Percentiles rank a stretch among this genome's conserved stretches.
phyloP scores from a whole-genome alignment of 2,888 invertebrate genomes.

The Meloe dianella region DNA sequence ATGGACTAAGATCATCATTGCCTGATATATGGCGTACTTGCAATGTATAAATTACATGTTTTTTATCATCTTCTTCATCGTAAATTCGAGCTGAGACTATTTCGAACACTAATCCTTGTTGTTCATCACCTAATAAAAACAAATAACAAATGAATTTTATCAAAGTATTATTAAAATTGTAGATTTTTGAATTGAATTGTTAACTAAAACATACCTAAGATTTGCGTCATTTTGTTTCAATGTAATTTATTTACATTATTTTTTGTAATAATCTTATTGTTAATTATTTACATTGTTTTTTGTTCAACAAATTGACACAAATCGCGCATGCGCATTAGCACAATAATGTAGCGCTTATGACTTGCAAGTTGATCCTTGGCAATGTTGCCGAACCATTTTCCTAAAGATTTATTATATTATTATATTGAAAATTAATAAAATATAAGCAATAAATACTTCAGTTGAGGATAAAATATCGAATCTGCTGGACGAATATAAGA shows the following conservation, averaged over 20 bases:
- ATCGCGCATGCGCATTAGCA: not conserved
- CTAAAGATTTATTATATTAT: too few species aligned
- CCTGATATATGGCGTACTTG: constrained; percentile 68
- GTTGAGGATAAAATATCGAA: too few species aligned
- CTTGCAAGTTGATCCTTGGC: not conserved
- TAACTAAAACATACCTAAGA: constrained; percentile 20
- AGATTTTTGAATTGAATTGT: not conserved
- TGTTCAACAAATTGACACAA: not conserved
- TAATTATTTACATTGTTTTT: constrained; percentile 4
- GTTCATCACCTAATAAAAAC: constrained; percentile 45
- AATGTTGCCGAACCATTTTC: too few species aligned
- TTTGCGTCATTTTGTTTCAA: constrained; percentile 27
- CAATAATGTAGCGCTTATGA: not conserved
- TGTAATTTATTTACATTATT: constrained; percentile 3
- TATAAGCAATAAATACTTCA: too few species aligned
- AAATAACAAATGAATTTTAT: not conserved
- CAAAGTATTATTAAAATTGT: not conserved
- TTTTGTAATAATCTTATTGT: not conserved
- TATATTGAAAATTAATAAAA: too few species aligned
- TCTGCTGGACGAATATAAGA: too few species aligned
- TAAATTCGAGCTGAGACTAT: constrained; percentile 72
- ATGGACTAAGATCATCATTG: constrained; percentile 65
- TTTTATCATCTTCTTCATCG: constrained; percentile 67
- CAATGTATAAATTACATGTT: constrained; percentile 73
- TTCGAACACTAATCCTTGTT: constrained; percentile 65